Evolutionary conservation across 2,113 vertebrate genomes (phyloP).

Genomic region (Myotis lucifugus): DNA sequence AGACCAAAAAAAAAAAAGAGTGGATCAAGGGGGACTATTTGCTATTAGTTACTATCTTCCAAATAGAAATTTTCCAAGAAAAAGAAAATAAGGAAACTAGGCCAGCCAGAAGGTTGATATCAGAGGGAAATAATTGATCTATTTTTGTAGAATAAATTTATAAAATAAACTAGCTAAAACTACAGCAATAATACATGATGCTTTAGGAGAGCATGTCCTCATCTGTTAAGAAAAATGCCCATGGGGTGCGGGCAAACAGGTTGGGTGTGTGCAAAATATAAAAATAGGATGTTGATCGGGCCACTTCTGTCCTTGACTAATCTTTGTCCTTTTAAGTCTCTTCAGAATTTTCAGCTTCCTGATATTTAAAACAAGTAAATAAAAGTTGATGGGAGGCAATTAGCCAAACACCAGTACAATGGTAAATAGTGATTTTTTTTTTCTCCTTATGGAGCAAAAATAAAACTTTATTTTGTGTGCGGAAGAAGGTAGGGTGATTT

Average conservation of each 20-base stretch:
- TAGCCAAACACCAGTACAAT: neutral
- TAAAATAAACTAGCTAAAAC: conserved; percentile 18
- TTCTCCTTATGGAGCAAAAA: conserved; percentile 22
- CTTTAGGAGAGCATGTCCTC: neutral
- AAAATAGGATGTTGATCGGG: neutral
- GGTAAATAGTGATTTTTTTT: neutral
- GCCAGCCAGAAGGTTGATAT: neutral
- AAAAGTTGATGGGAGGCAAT: conserved; percentile 8
- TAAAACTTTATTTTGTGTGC: neutral
- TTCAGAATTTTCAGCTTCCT: conserved; percentile 22
- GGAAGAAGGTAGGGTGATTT: neutral
- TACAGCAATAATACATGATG: neutral
- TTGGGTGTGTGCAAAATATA: neutral
- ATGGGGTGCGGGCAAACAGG: neutral
- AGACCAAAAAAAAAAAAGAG: neutral
- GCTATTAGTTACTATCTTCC: conserved; percentile 24
- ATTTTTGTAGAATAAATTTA: conserved; percentile 23
- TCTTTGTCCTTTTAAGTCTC: neutral
- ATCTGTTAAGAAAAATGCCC: neutral
- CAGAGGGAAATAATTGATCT: neutral
- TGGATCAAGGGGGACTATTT: neutral
- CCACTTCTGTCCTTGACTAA: neutral
- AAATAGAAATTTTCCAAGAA: conserved; percentile 32
- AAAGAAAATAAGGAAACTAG: conserved; percentile 41
- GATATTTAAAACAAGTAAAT: conserved; percentile 46